phyloP scores from a whole-genome alignment of 2,113 vertebrate genomes.

The Calyptomena viridis region DNA sequence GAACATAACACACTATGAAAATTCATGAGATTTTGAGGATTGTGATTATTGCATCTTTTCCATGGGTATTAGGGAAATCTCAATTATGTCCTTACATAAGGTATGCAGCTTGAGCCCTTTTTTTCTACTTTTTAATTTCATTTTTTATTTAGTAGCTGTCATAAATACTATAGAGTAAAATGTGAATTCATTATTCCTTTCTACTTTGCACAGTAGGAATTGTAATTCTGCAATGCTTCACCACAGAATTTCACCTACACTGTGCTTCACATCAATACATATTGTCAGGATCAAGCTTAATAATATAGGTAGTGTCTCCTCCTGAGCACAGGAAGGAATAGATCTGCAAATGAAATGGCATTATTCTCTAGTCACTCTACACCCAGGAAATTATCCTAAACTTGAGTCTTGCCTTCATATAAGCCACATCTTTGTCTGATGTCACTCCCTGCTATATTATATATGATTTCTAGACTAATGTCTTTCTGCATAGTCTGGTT shows the following conservation, averaged over 20 bases:
- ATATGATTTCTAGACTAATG: not conserved
- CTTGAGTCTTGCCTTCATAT: not conserved
- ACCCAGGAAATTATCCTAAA: not conserved
- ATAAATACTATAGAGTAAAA: not conserved
- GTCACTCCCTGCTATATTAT: not conserved
- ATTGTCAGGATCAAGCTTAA: not conserved
- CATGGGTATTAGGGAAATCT: not conserved
- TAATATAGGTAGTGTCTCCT: not conserved
- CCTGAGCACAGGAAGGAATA: not conserved
- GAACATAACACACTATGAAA: not conserved
- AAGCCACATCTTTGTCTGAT: not conserved
- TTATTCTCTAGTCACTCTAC: not conserved
- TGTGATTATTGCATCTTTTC: not conserved
- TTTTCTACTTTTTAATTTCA: not conserved
- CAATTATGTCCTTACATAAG: not conserved
- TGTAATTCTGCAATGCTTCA: not conserved
- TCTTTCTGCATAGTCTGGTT: not conserved
- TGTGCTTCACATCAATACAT: not conserved
- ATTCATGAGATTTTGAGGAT: not conserved
- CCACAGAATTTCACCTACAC: not conserved
- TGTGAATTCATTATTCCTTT: not conserved
- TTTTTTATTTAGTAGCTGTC: not conserved
- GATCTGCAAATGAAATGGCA: not conserved
- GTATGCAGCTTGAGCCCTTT: not conserved
- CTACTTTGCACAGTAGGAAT: not conserved